These are phyloP conservation scores for Telmatherina bonti DNA, from an alignment of 2,797 vertebrate genomes.

Conservation along the genomic window DNA sequence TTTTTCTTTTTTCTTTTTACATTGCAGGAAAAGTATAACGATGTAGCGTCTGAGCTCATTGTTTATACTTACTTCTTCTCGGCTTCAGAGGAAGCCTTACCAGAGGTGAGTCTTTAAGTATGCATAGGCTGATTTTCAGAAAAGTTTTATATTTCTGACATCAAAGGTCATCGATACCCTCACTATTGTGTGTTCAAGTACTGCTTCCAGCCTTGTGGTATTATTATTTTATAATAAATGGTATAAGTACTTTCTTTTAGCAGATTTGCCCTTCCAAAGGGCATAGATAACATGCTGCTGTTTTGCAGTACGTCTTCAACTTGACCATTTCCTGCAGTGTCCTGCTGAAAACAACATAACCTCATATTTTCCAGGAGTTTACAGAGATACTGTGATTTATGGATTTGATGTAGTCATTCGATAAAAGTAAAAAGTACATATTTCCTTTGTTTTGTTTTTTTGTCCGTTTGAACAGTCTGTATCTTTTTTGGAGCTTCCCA, in stretches of 20 bases:
- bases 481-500: slow-evolving; percentile 90
- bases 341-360: neutral
- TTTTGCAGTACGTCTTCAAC: neutral
- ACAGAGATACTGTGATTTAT: slow-evolving; percentile 32
- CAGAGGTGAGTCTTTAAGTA: slow-evolving; percentile 85
- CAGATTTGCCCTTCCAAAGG: neutral
- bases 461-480: slow-evolving; percentile 83
- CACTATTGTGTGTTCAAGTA: neutral
- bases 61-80: slow-evolving; percentile 98
- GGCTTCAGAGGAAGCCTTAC: slow-evolving; percentile 91
- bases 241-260: neutral
- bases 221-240: neutral
- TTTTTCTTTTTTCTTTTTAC: slow-evolving; percentile 1
- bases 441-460: slow-evolving; percentile 16
- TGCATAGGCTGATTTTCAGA: neutral
- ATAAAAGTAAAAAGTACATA: neutral
- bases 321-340: neutral
- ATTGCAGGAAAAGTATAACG: slow-evolving; percentile 94
- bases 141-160: neutral
- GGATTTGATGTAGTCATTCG: slow-evolving; percentile 19
- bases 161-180: neutral
- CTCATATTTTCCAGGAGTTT: slow-evolving; percentile 28
- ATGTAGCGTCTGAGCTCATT: slow-evolving; percentile 95
- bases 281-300: neutral
- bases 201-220: neutral